Conservation (phyloP, 2,888 invertebrate species). For the Xanthorhoe spadicearia region DNA sequence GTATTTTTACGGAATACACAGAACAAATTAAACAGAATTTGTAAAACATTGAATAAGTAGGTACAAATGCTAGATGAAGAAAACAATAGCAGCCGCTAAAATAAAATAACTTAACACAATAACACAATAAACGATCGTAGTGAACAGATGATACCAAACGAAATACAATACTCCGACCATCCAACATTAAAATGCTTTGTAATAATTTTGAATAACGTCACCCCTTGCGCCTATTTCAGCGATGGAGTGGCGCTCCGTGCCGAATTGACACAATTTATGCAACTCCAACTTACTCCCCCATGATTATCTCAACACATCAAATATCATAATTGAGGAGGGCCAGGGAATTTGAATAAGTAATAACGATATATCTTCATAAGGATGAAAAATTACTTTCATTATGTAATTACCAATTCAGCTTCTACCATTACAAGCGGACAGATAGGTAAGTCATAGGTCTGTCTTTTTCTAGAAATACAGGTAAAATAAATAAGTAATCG, state of each 20-base stretch:
- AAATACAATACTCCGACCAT: constrained; percentile 18
- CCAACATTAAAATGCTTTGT: constrained; percentile 42
- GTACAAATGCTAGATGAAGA: background rate
- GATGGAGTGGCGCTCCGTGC: constrained; percentile 57
- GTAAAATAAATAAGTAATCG: too few relatives aligned
- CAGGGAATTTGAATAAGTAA: constrained; percentile 41
- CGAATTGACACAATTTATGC: constrained; percentile 83
- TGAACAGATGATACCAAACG: constrained; percentile 22
- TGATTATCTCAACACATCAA: constrained; percentile 67
- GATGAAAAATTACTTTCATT: constrained; percentile 16
- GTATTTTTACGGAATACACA: too few relatives aligned
- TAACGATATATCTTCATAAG: constrained; percentile 18
- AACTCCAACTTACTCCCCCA: constrained; percentile 61
- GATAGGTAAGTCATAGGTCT: background rate
- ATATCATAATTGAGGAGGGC: constrained; percentile 73
- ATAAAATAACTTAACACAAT: background rate
- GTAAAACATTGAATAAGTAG: background rate
- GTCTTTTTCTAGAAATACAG: too few relatives aligned
- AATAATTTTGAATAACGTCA: constrained; percentile 45
- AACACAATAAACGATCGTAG: constrained; percentile 14
- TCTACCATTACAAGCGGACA: background rate
- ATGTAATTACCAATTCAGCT: constrained; percentile 8
- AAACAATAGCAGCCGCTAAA: background rate
- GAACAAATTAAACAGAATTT: too few relatives aligned
- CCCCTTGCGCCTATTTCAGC: constrained; percentile 37